These are phyloP conservation scores for Triplophysa siluroides DNA, from an alignment of 2,113 vertebrate genomes.

Conservation along the genomic window DNA sequence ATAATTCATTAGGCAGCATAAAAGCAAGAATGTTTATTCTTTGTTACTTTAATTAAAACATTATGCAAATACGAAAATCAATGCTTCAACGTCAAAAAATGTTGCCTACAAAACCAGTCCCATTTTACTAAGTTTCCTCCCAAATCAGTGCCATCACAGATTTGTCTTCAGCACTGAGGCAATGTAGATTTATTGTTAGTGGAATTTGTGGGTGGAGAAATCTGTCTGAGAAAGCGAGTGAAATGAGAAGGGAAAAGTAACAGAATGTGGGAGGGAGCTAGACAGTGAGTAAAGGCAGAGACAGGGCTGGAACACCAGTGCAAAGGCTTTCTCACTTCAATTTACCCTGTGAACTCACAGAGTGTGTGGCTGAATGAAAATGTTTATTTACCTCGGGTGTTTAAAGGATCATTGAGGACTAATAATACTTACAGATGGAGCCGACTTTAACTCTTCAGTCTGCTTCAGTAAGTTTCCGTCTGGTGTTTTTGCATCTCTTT, in stretches of 20 bases:
- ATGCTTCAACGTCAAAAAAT: background rate
- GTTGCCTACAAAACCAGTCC: conserved; percentile 27
- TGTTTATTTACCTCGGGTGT: conserved; percentile 64
- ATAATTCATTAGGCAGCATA: too few species aligned
- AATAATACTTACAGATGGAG: conserved; percentile 76
- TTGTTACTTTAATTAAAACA: background rate
- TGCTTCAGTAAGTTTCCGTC: conserved; percentile 64
- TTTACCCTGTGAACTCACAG: conserved; percentile 52
- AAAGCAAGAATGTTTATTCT: too few species aligned
- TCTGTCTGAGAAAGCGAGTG: conserved; percentile 59
- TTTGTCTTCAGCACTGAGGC: conserved; percentile 59
- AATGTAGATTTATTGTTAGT: conserved; percentile 65
- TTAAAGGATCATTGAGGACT: conserved; percentile 67
- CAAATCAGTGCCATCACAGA: conserved; percentile 40
- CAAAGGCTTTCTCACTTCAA: conserved; percentile 53
- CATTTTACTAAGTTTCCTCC: background rate
- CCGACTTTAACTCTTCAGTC: conserved; percentile 80
- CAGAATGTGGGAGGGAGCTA: conserved; percentile 41
- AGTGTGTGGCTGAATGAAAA: conserved; percentile 68
- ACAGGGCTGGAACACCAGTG: conserved; percentile 38
- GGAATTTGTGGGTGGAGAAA: conserved; percentile 62
- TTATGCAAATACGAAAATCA: background rate
- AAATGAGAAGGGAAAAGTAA: conserved; percentile 58
- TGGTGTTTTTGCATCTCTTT: conserved; percentile 48
- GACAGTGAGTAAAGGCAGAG: conserved; percentile 30